Evolutionary conservation across 1,140 invertebrate genomes (phyloP).

Genomic region (Listronotus oregonensis): DNA sequence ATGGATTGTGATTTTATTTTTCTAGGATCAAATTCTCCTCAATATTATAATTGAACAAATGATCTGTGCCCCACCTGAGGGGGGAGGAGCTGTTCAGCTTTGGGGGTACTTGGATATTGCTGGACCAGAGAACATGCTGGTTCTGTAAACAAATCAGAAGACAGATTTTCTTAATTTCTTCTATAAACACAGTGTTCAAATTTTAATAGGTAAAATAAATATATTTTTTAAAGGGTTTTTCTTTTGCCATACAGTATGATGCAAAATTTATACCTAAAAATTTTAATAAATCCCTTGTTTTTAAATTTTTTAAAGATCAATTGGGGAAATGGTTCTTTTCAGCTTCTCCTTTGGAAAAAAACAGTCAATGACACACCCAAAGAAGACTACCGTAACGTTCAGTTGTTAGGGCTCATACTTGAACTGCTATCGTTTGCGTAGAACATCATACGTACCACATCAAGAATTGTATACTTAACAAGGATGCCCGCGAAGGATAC

Average conservation of each 20-base stretch:
- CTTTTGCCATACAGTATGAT: too few species aligned
- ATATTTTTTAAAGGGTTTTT: background rate
- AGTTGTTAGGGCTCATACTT: slow-evolving; percentile 90
- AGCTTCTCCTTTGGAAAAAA: slow-evolving; percentile 88
- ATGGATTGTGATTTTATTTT: slow-evolving; percentile 32
- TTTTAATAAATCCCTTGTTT: too few species aligned
- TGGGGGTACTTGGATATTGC: slow-evolving; percentile 89
- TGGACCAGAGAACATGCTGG: slow-evolving; percentile 99
- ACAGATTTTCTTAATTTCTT: slow-evolving; percentile 98
- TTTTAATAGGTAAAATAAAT: slow-evolving; percentile 88
- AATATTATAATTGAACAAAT: slow-evolving; percentile 99
- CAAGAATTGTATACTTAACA: slow-evolving; percentile 96
- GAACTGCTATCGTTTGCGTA: slow-evolving; percentile 98
- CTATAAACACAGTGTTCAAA: slow-evolving; percentile 97
- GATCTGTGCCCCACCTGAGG: slow-evolving; percentile 82
- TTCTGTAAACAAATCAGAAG: slow-evolving; percentile 93
- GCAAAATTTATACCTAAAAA: too few species aligned
- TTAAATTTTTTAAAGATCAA: too few species aligned
- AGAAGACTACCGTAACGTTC: slow-evolving; percentile 96
- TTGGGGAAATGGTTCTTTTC: slow-evolving; percentile 43
- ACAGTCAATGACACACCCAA: slow-evolving; percentile 86
- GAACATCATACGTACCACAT: slow-evolving; percentile 99
- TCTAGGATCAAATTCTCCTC: slow-evolving; percentile 89
- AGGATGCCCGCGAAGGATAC: slow-evolving; percentile 93
- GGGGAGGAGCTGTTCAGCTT: slow-evolving; percentile 94